Conservation (phyloP, 2,113 vertebrate genomes). For the Daphoenositta chrysoptera region DNA sequence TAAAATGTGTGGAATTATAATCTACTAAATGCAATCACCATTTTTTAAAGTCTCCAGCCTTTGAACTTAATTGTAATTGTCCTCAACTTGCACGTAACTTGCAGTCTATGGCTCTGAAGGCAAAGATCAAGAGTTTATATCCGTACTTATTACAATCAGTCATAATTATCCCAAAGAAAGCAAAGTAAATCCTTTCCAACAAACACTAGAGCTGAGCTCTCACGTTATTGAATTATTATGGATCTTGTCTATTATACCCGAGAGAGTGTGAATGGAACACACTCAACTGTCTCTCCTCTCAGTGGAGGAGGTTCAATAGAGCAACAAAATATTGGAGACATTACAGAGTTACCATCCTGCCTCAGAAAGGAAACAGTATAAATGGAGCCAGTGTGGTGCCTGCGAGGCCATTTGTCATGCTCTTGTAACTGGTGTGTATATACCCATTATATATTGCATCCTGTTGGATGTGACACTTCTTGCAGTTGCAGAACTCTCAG, state of each 20-base stretch:
- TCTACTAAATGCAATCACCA: background rate
- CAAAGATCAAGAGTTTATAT: background rate
- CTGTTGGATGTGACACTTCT: background rate
- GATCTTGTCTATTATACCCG: constrained; percentile 20
- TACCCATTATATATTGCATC: background rate
- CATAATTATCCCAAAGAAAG: background rate
- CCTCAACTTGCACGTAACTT: background rate
- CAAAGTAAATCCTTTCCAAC: constrained; percentile 4
- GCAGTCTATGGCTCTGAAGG: background rate
- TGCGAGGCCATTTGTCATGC: background rate
- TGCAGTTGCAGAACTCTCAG: background rate
- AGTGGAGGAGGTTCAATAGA: background rate
- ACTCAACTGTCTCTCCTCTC: background rate
- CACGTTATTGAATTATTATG: background rate
- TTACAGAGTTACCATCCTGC: background rate
- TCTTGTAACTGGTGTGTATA: background rate
- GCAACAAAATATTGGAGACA: background rate
- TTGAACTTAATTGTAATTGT: background rate
- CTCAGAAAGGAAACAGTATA: background rate
- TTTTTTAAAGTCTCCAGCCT: background rate
- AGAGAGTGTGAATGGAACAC: background rate
- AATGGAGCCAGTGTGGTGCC: background rate
- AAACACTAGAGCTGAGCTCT: background rate
- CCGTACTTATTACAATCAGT: background rate
- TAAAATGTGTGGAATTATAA: background rate